Base-by-base conservation (phyloP, 2,113 vertebrate species). In the Choloepus hoffmanni region DNA sequence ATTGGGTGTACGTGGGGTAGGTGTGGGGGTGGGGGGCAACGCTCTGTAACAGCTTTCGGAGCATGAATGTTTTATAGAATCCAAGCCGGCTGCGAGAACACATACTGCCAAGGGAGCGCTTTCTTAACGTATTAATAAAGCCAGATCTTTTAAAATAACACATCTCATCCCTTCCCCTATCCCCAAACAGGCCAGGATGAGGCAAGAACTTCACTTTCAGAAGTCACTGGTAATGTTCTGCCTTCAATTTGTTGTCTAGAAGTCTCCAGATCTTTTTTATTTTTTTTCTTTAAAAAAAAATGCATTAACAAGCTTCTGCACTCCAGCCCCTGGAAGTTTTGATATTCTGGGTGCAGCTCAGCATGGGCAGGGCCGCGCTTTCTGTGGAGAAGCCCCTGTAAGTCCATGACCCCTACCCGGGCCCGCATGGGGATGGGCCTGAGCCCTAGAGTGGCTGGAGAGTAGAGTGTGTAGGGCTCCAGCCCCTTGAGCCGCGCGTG, bases 11-110 rank as follows among this genome's bases (percentile, higher is more conserved):
- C 40, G 23, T n/a, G 58, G 43, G 43, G 43, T 45, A 45, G 43
- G 43, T 4, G 43, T 45, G 43, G 43, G 43, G 43, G 43, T 45
- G 43, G 82, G 70, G 95, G 95, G 97, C 97, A 95, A 96, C 97
- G 98, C 98, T 98, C 98, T 98, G 95, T 98, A 98, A 98, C 98
- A 99, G 98, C 98, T 99, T 98, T 99, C 97, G 97, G 98, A 93
- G 98, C 98, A 99, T 99, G 98, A 99, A 99, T 99, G 99, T 99
- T 99, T 99, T 97, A 99, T 98, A 98, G 98, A 98, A 98, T 98
- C 98, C 97, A 98, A 99, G 99, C 98, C 95, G 67, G 98, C 98
- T 99, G 98, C 96, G 98, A 99, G 98, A 98, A 99, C 98, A 98
- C 98, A 98, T 96, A 98, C 96, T 98, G 98, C 98, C 99, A 98